Percentiles rank a stretch among this genome's conserved stretches.
These are phyloP conservation scores for Nycteola revayana DNA, from an alignment of 2,888 invertebrate genomes.

Conservation along the genomic window DNA sequence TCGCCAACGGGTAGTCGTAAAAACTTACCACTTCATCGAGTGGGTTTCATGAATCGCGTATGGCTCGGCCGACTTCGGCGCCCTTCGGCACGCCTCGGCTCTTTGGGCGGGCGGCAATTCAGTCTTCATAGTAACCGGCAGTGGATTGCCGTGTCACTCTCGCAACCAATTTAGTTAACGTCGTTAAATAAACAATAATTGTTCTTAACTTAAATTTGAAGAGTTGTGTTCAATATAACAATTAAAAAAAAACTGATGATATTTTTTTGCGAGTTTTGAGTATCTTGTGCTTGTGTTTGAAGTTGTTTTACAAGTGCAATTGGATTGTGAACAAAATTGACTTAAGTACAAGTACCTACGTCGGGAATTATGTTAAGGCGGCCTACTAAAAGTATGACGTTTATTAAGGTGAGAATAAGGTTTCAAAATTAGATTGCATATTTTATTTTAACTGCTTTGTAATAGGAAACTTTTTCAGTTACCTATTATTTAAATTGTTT, in stretches of 20 bases:
- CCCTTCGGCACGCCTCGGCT: conserved; percentile 47
- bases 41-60: conserved; percentile 67
- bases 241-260: conserved; percentile 15
- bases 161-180: conserved; percentile 44
- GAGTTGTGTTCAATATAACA: conserved; percentile 17
- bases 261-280: conserved; percentile 18
- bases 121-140: conserved; percentile 52
- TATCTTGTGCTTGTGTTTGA: conserved; percentile 34
- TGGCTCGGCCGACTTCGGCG: conserved; percentile 42
- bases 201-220: conserved; percentile 30
- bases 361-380: conserved; percentile 60
- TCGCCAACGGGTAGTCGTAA: conserved; percentile 71
- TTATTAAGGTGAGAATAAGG: conserved; percentile 54
- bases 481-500: no score
- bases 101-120: conserved; percentile 65
- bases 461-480: no score
- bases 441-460: no score
- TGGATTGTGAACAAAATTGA: conserved; percentile 61
- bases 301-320: conserved; percentile 52
- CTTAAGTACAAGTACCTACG: conserved; percentile 57
- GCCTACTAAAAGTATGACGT: conserved; percentile 54
- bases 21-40: conserved; percentile 80
- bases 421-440: conserved; percentile 9
- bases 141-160: conserved; percentile 43
- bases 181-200: conserved; percentile 58